Percentiles rank a stretch among this genome's conserved stretches.
phyloP scores from a whole-genome alignment of 2,888 invertebrate genomes.

The Apotomis betuletana region DNA sequence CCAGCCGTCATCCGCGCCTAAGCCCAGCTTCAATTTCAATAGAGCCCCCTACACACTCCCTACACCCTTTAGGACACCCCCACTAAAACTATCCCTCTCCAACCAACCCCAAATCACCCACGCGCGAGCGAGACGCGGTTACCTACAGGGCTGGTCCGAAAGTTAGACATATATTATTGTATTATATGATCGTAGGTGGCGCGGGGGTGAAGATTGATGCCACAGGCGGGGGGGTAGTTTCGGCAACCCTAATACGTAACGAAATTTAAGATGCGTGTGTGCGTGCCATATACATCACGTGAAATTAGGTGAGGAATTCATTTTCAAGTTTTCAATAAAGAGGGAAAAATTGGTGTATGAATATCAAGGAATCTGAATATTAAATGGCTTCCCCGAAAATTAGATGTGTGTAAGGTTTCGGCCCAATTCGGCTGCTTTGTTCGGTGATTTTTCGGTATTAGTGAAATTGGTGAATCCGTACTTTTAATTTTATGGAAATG shows the following conservation, averaged over 20 bases:
- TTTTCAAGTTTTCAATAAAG: slow-evolving; percentile 80
- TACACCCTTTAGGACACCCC: slow-evolving; percentile 83
- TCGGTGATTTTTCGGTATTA: slow-evolving; percentile 25
- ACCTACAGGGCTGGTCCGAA: slow-evolving; percentile 83
- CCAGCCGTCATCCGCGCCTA: slow-evolving; percentile 84
- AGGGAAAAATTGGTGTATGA: slow-evolving; percentile 68
- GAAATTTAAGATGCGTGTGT: slow-evolving; percentile 76
- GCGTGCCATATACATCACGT: slow-evolving; percentile 77
- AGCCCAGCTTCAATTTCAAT: slow-evolving; percentile 84
- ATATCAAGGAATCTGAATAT: slow-evolving; percentile 48
- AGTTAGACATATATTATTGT: slow-evolving; percentile 84
- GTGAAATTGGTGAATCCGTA: slow-evolving; percentile 24
- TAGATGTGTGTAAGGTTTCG: slow-evolving; percentile 66
- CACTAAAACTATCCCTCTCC: slow-evolving; percentile 62
- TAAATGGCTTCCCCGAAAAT: slow-evolving; percentile 63
- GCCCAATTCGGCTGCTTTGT: slow-evolving; percentile 47
- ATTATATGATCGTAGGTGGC: slow-evolving; percentile 82
- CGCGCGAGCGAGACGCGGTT: slow-evolving; percentile 59
- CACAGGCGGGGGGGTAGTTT: slow-evolving; percentile 73
- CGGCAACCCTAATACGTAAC: slow-evolving; percentile 79
- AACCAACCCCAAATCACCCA: slow-evolving; percentile 46
- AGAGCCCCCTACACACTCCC: slow-evolving; percentile 80
- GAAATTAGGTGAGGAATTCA: slow-evolving; percentile 80
- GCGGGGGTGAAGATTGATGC: slow-evolving; percentile 81
- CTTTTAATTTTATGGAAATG: background rate